phyloP scores from a whole-genome alignment of 35 echinoderm and acorn worm genomes.

The Apostichopus californicus region DNA sequence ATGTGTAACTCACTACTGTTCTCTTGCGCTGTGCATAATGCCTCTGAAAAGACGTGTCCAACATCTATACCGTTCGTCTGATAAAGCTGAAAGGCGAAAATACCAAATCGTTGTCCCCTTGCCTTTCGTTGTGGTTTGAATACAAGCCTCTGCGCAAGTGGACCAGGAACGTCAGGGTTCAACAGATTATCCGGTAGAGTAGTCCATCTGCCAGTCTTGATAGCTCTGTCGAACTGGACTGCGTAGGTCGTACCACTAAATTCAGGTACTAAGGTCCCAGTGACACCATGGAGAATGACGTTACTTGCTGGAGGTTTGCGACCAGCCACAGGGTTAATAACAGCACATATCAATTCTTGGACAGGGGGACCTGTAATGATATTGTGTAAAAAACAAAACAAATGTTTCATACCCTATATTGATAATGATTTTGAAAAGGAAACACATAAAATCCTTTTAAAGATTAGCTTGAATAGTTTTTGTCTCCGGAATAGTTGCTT shows the following conservation, averaged over 20 bases:
- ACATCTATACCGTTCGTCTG: not conserved
- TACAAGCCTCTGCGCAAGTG: not conserved
- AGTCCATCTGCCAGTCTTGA: not conserved
- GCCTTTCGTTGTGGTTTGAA: not conserved
- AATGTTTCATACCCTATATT: not conserved
- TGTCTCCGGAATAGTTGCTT: too few species aligned
- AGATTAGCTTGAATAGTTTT: too few species aligned
- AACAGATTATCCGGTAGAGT: not conserved
- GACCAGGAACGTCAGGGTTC: not conserved
- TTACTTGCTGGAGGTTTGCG: not conserved
- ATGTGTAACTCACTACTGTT: not conserved
- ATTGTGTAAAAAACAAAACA: not conserved
- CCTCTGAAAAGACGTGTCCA: not conserved
- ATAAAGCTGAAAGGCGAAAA: not conserved
- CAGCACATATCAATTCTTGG: not conserved
- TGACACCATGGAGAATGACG: not conserved
- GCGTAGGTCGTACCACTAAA: not conserved
- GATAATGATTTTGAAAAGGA: not conserved
- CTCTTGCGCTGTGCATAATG: not conserved
- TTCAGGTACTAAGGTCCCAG: not conserved
- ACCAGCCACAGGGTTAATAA: not conserved
- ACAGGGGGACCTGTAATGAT: not conserved
- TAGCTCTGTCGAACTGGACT: not conserved
- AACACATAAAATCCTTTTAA: not conserved
- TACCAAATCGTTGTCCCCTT: slow-evolving; percentile 12